phyloP scores from a whole-genome alignment of 2,113 vertebrate genomes.

The Cacatua alba region DNA sequence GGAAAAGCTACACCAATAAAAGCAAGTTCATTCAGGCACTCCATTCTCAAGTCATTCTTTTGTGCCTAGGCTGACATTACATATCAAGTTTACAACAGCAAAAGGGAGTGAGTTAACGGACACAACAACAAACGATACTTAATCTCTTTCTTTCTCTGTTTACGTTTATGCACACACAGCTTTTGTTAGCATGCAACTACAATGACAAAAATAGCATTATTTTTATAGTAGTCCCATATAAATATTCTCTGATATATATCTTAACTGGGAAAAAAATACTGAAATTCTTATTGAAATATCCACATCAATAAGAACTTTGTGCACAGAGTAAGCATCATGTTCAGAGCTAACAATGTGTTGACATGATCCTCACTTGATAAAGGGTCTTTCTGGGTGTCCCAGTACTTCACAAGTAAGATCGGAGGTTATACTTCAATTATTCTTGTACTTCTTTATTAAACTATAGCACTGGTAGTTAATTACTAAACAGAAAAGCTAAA shows the following conservation, averaged over 20 bases:
- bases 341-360: neutral
- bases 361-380: neutral
- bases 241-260: neutral
- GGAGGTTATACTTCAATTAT: neutral
- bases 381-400: neutral
- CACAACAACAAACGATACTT: neutral
- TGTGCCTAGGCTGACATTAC: conserved; percentile 9
- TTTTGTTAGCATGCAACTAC: neutral
- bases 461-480: neutral
- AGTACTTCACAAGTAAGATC: neutral
- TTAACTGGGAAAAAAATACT: neutral
- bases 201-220: neutral
- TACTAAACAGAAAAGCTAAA: neutral
- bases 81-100: conserved; percentile 42
- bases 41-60: conserved; percentile 7
- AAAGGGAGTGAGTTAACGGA: neutral
- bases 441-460: neutral
- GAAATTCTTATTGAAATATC: neutral
- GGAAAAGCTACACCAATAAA: conserved; percentile 34
- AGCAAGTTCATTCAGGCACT: neutral
- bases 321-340: neutral
- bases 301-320: neutral
- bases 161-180: neutral
- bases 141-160: neutral
- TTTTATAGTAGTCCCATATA: neutral